Conservation (phyloP, 2,888 invertebrate species). For the Andrena bucephala region DNA sequence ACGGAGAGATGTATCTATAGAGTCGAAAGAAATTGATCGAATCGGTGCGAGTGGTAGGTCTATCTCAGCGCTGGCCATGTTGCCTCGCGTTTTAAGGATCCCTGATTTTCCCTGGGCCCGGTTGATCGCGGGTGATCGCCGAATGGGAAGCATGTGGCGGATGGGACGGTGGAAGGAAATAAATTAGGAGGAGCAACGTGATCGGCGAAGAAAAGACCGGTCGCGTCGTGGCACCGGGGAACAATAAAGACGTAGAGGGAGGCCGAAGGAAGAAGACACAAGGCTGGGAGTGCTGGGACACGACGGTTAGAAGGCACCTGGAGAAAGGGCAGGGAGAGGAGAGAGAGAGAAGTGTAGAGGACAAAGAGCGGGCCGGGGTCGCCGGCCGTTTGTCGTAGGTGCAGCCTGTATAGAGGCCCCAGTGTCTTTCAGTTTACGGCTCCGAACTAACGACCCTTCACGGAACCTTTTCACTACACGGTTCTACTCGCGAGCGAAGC, state of each 20-base stretch:
- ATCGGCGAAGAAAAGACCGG: constrained; percentile 50
- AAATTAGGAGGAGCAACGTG: constrained; percentile 42
- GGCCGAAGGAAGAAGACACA: constrained; percentile 16
- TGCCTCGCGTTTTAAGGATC: no score
- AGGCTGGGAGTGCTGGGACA: not conserved
- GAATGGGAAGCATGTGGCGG: not conserved
- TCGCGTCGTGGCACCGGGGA: constrained; percentile 31
- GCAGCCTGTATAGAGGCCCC: constrained; percentile 59
- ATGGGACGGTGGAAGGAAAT: constrained; percentile 8
- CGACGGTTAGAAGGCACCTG: constrained; percentile 31
- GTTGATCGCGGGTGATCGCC: no score
- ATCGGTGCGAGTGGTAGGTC: not conserved
- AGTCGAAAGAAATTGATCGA: not conserved
- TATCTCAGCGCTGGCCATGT: not conserved
- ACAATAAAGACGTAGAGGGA: constrained; percentile 36
- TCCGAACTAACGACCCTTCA: constrained; percentile 13
- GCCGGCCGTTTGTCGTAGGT: constrained; percentile 77
- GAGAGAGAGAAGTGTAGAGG: constrained; percentile 58
- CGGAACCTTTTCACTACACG: not conserved
- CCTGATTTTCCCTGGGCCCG: no score
- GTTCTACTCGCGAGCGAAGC: not conserved
- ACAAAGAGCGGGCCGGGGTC: constrained; percentile 76
- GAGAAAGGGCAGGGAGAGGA: constrained; percentile 40
- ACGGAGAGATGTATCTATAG: no score
- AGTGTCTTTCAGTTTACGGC: constrained; percentile 49